phyloP scores from a whole-genome alignment of 2,113 vertebrate species.

The Tringa solitaria region DNA sequence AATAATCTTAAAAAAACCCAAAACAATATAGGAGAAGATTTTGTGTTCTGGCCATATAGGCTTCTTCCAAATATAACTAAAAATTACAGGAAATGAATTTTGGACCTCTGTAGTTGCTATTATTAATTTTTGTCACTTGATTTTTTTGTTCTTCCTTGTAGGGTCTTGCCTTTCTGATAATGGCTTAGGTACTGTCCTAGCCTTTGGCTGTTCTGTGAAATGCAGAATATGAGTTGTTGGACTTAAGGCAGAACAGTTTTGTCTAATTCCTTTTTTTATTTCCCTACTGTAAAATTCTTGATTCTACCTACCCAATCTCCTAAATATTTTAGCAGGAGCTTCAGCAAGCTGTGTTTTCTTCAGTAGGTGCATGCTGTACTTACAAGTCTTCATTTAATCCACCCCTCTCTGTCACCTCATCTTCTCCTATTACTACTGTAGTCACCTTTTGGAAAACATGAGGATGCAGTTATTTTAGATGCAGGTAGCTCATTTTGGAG shows the following conservation, averaged over 20 bases:
- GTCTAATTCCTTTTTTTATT: neutral
- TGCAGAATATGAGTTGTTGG: neutral
- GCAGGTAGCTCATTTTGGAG: neutral
- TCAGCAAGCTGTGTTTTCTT: neutral
- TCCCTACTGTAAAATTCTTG: neutral
- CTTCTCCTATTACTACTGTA: neutral
- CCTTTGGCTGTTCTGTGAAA: neutral
- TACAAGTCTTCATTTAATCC: neutral
- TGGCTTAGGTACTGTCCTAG: neutral
- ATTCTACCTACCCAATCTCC: neutral
- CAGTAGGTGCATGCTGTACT: neutral
- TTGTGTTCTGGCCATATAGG: neutral
- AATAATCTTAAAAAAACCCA: neutral
- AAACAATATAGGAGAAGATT: neutral
- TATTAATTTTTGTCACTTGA: neutral
- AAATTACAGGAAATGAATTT: neutral
- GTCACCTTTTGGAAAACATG: neutral
- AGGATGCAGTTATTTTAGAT: neutral
- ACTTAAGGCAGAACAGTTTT: neutral
- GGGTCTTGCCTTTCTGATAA: neutral
- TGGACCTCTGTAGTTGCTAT: neutral
- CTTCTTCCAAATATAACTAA: neutral
- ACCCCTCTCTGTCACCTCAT: neutral
- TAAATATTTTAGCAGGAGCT: neutral
- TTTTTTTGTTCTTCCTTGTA: neutral